A percentile compares a stretch with the other conserved stretches of the same genome.
These are phyloP conservation scores for Enteromius viviparus DNA, from an alignment of 2,797 vertebrate genomes.

Conservation along the genomic window DNA sequence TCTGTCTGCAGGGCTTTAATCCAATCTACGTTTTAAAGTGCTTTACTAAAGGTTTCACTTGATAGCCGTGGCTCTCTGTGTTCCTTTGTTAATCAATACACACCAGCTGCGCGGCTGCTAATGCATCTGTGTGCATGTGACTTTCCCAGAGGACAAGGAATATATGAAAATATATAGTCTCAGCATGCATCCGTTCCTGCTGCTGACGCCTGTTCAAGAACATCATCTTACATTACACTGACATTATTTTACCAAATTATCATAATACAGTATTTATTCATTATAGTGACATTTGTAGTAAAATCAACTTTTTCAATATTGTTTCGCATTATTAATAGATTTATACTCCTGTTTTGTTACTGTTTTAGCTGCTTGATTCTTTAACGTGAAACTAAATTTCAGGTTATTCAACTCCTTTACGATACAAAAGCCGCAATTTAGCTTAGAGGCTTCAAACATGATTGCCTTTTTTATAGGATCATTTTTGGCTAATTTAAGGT, in stretches of 20 bases:
- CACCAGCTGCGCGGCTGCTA: background rate
- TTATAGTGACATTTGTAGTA: background rate
- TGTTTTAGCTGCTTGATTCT: background rate
- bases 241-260: background rate
- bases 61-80: constrained; percentile 5
- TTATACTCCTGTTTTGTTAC: background rate
- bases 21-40: constrained; percentile 46
- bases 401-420: background rate
- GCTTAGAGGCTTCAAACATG: too few relatives aligned
- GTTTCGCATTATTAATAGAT: background rate
- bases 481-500: constrained; percentile 11
- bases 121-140: background rate
- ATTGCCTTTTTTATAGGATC: constrained; percentile 4
- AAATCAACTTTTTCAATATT: background rate
- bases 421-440: background rate
- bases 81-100: constrained; percentile 34
- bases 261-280: background rate
- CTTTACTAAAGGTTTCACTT: constrained; percentile 38
- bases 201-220: background rate
- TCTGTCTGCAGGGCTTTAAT: constrained; percentile 38
- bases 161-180: background rate
- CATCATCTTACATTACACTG: background rate
- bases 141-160: background rate
- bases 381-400: background rate
- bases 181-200: background rate